Conservation (phyloP, 1,140 invertebrate genomes). For the Nomia melanderi region DNA sequence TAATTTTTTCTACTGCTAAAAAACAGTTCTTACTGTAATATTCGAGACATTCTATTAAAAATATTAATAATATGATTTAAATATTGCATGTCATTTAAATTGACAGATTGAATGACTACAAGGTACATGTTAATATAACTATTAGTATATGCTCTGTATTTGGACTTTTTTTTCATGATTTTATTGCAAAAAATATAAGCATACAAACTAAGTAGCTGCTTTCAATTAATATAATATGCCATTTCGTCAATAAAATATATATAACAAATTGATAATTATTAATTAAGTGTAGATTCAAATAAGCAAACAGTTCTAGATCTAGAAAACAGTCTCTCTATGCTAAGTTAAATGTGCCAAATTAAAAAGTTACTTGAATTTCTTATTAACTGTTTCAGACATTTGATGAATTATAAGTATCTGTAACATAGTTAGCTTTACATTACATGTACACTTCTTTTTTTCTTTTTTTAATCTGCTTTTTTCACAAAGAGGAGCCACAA, state of each 20-base stretch:
- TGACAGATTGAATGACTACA: slow-evolving; percentile 52
- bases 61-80: slow-evolving; percentile 36
- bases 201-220: slow-evolving; percentile 28
- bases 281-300: slow-evolving; percentile 28
- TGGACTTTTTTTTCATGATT: slow-evolving; percentile 38
- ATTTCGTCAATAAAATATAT: slow-evolving; percentile 1
- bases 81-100: slow-evolving; percentile 49
- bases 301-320: slow-evolving; percentile 28
- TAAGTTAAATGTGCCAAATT: slow-evolving; percentile 32
- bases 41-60: slow-evolving; percentile 33
- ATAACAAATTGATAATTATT: slow-evolving; percentile 15
- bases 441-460: slow-evolving; percentile 32
- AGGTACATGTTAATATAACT: slow-evolving; percentile 44
- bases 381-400: slow-evolving; percentile 20
- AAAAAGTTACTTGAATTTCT: slow-evolving; percentile 31
- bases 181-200: slow-evolving; percentile 37
- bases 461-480: not conserved
- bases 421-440: slow-evolving; percentile 8
- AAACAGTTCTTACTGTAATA: slow-evolving; percentile 15
- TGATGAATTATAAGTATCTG: slow-evolving; percentile 26
- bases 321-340: slow-evolving; percentile 53
- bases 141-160: slow-evolving; percentile 47
- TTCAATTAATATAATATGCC: slow-evolving; percentile 22
- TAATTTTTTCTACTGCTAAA: slow-evolving; percentile 32
- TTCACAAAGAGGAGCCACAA: slow-evolving; percentile 18